Conservation (phyloP, 2,113 vertebrate genomes). For the Etheostoma cragini region DNA sequence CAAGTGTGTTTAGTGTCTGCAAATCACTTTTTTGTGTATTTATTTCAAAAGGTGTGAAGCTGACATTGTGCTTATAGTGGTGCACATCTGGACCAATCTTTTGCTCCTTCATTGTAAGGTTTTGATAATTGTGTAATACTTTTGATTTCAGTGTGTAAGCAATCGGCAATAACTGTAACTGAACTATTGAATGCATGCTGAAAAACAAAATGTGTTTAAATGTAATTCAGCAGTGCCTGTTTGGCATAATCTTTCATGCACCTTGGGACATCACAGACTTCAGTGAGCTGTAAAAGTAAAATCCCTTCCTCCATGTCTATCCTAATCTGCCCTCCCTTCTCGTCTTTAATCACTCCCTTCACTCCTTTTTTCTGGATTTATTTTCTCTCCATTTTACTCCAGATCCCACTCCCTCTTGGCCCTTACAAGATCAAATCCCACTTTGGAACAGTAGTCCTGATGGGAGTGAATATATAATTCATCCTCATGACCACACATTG, state of each 20-base stretch:
- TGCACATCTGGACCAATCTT: too few relatives aligned
- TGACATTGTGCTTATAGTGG: too few relatives aligned
- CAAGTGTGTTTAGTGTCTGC: too few relatives aligned
- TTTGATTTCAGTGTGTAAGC: too few relatives aligned
- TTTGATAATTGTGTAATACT: too few relatives aligned
- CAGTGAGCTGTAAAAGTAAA: conserved; percentile 24
- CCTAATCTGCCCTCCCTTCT: conserved; percentile 39
- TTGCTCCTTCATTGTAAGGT: too few relatives aligned
- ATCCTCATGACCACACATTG: conserved; percentile 68
- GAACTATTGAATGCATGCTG: neutral
- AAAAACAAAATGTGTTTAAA: neutral
- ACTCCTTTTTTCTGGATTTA: conserved; percentile 32
- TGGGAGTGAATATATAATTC: conserved; percentile 70
- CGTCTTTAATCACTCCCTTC: conserved; percentile 43
- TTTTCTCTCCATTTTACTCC: conserved; percentile 31
- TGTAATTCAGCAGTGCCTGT: conserved; percentile 6
- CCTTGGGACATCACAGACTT: conserved; percentile 27
- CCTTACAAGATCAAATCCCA: conserved; percentile 60
- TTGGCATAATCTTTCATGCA: conserved; percentile 23
- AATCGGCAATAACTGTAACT: neutral
- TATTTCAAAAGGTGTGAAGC: too few relatives aligned
- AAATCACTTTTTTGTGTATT: too few relatives aligned
- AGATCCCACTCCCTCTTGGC: conserved; percentile 11
- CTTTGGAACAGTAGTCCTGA: conserved; percentile 59
- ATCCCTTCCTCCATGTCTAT: conserved; percentile 38